These are phyloP conservation scores for Volucella bombylans DNA, from an alignment of 2,888 invertebrate genomes.

Conservation along the genomic window DNA sequence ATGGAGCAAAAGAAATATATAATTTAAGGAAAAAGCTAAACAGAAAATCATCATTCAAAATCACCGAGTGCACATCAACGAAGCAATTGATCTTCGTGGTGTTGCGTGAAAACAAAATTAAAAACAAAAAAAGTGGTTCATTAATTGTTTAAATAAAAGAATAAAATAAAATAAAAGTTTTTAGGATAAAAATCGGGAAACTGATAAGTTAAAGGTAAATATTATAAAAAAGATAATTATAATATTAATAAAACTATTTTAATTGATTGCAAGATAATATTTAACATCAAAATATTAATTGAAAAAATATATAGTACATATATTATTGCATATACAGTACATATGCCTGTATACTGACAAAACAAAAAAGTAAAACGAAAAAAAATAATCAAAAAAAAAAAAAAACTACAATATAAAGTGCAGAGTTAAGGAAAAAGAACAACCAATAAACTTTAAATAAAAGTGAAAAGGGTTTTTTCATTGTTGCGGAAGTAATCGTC, in stretches of 20 bases:
- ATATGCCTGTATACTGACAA: constrained; percentile 47
- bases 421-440: constrained; percentile 57
- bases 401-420: constrained; percentile 25
- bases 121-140: constrained; percentile 40
- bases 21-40: constrained; percentile 22
- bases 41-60: constrained; percentile 2
- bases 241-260: constrained; percentile 49
- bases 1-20: constrained; percentile 23
- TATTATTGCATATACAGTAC: constrained; percentile 44
- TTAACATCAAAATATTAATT: constrained; percentile 43
- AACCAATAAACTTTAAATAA: constrained; percentile 72
- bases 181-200: constrained; percentile 45
- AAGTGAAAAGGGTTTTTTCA: constrained; percentile 23
- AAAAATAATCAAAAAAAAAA: constrained; percentile 32
- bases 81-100: constrained; percentile 32
- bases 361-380: constrained; percentile 21
- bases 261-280: constrained; percentile 57
- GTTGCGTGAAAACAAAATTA: constrained; percentile 34
- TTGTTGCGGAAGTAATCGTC: not conserved
- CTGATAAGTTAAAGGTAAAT: constrained; percentile 45
- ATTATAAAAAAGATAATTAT: constrained; percentile 43
- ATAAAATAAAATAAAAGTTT: constrained; percentile 47
- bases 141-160: constrained; percentile 48
- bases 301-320: constrained; percentile 58
- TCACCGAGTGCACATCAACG: constrained; percentile 45